Evolutionary conservation across 2,113 vertebrate species (phyloP), one percentile per base, ranked within the genome.

Genomic region (Phasianus colchicus): DNA sequence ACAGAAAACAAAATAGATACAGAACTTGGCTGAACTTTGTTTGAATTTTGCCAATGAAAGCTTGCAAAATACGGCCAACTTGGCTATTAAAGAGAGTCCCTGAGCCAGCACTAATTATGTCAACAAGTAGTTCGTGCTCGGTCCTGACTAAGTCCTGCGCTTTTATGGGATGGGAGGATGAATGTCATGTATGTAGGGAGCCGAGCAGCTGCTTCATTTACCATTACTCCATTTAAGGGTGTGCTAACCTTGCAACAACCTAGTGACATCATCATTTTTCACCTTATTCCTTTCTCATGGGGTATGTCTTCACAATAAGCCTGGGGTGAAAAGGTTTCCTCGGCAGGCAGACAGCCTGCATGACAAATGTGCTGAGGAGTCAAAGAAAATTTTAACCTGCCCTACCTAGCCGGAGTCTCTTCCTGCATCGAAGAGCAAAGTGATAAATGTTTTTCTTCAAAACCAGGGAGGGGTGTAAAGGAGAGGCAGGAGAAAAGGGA

Each of bases 181-280:
- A 77, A 89, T 80, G 70, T 73, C 84, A 48, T 50, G 61, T 63
- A 58, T 82, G 64, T 30, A 67, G 73, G 97, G 97, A 97, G 96
- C 96, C 25, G 88, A 97, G 97, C 91, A 91, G 98, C 92, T 96
- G 97, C 97, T 97, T 96, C 67, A 4, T 97, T 92, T 96, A 96
- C 96, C 97, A 97, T 96, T 97, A 89, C 98, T 98, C 97, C 97
- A 98, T 98, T 98, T 98, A 97, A 95, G 97, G 96, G 97, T 98
- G 98, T 99, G 98, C 98, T 98, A 98, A 99, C 99, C 98, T 98
- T 98, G 98, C 98, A 98, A 98, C 98, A 98, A 98, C 97, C 96
- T 97, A 93, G 97, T 98, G 98, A 98, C 97, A 98, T 97, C 97
- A 98, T 98, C 97, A 97, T 98, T 98, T 98, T 98, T 98, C 98